Evolutionary conservation across 2,888 invertebrate genomes (phyloP), one percentile per base, ranked within the genome.

Genomic region (Exocentrus adspersus): DNA sequence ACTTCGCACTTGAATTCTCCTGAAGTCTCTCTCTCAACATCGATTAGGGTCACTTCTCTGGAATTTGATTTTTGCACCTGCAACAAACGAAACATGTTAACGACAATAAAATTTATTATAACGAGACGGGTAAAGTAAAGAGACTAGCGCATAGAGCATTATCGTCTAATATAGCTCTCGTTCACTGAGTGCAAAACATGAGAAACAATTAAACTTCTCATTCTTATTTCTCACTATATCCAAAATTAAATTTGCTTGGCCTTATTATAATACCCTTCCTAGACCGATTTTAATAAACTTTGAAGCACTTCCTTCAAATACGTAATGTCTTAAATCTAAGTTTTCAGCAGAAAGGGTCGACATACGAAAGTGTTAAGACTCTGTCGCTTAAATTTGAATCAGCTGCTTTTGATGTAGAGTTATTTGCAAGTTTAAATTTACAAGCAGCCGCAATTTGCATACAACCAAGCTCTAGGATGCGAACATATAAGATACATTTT

Each of bases 1-100:
- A 86, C 86, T 79, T 86, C 86, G 70, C 86, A 86, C 75, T 86
- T 86, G 77, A 85, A 86, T 77, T 81, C 84, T 60, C 86, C 86
- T 32, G 86, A 84, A 65, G 86, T 81, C 69, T 86, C 86, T 57
- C 85, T 80, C 46, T 84, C 85, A 43, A 86, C 86, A 68, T 85
- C 83, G 60, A 82, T 82, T 64, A 86, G 75, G 20, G 86, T 86
- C 10, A 86, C 86, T 65, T 85, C 84, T 56, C 82, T 83, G 51
- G 85, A 83, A 76, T 86, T 86, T 17, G 86, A 86, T 65, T 83
- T 84, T 64, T 82, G 79, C 51, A 86, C 78, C 86, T 86, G 81
- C 48, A 80, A 80, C 69, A 48, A 51, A 54, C 12, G 12, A 12
- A n/a, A 37, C 12, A 2, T 2, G 9, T 32, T 32, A n/a, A n/a